Percentiles rank a stretch among this genome's conserved stretches.
Conservation (phyloP, 2,797 vertebrate species). For the Microchirus variegatus region DNA sequence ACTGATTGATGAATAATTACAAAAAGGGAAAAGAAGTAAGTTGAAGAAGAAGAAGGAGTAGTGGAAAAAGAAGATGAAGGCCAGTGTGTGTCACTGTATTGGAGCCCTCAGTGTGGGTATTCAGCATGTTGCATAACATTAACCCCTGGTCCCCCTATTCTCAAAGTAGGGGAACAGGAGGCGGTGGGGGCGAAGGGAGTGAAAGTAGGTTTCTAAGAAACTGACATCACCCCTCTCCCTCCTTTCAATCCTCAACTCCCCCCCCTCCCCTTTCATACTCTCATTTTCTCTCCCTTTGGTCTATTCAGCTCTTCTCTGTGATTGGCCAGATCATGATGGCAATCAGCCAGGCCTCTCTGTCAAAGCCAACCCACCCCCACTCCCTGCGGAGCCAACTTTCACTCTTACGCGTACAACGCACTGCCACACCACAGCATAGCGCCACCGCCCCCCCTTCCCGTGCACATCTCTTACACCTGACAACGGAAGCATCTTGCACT, state of each 20-base stretch:
- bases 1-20: neutral
- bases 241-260: constrained; percentile 64
- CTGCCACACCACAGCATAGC: constrained; percentile 52
- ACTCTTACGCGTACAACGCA: constrained; percentile 50
- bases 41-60: neutral
- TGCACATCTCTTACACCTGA: constrained; percentile 54
- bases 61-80: constrained; percentile 14
- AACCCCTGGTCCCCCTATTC: constrained; percentile 84
- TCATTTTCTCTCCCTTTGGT: constrained; percentile 75
- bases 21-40: neutral
- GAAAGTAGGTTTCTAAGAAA: constrained; percentile 78
- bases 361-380: constrained; percentile 62
- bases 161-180: constrained; percentile 57
- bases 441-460: constrained; percentile 54
- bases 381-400: constrained; percentile 43
- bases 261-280: constrained; percentile 58
- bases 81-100: constrained; percentile 70
- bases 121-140: constrained; percentile 86
- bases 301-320: constrained; percentile 74
- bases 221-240: constrained; percentile 83
- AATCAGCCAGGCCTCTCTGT: constrained; percentile 79
- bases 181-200: constrained; percentile 49
- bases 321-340: constrained; percentile 83
- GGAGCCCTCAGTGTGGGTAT: constrained; percentile 71
- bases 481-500: constrained; percentile 57